A percentile compares a stretch with the other conserved stretches of the same genome.
Evolutionary conservation across 2,888 invertebrate genomes (phyloP).

Genomic region (Lacanobia wlatinum): DNA sequence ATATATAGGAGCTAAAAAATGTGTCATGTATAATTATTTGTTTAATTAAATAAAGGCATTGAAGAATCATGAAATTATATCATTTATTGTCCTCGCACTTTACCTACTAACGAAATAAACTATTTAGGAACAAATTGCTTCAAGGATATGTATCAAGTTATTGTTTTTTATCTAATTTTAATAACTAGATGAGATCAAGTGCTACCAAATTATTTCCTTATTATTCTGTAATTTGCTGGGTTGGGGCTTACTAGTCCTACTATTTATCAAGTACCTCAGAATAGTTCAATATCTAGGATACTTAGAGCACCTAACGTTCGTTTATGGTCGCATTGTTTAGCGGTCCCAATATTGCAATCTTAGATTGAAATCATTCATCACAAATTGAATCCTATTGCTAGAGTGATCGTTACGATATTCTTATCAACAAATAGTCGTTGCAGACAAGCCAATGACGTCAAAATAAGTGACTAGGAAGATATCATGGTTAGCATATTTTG

Average conservation of each 20-base stretch:
- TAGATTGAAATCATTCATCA: too few species aligned
- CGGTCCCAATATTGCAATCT: neutral
- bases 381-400: neutral
- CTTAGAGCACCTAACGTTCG: neutral
- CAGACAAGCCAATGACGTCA: constrained; percentile 8
- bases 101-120: neutral
- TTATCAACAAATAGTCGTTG: constrained; percentile 7
- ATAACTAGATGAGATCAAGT: neutral
- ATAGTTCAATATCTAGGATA: neutral
- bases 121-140: neutral
- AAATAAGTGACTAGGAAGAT: constrained; percentile 1
- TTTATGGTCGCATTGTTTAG: neutral
- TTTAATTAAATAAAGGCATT: constrained; percentile 32
- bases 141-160: too few species aligned
- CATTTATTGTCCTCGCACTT: neutral
- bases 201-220: neutral
- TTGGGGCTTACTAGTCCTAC: neutral
- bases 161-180: too few species aligned
- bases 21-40: neutral
- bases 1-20: neutral
- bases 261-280: constrained; percentile 6
- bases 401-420: constrained; percentile 1
- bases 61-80: neutral
- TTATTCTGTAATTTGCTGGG: neutral
- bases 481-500: constrained; percentile 4